Conservation (phyloP, 2,113 vertebrate genomes). For the Eurystomus gularis region DNA sequence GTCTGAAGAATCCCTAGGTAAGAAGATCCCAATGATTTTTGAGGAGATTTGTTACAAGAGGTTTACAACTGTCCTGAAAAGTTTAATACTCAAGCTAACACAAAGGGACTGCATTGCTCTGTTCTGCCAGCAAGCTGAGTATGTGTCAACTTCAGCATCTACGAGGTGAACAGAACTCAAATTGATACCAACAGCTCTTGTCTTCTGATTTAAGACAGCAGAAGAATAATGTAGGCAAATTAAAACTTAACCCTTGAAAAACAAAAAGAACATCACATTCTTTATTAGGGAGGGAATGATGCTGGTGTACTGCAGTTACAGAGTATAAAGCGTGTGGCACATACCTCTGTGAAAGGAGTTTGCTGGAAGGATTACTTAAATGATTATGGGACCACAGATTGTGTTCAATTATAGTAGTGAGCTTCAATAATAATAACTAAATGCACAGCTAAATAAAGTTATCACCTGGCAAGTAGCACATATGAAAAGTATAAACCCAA, state of each 20-base stretch:
- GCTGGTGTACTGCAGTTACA: background rate
- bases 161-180: background rate
- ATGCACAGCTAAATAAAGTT: background rate
- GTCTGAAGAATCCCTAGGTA: background rate
- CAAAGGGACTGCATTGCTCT: background rate
- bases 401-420: background rate
- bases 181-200: background rate
- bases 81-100: background rate
- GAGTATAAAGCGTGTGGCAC: background rate
- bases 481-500: background rate
- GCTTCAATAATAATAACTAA: background rate
- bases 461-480: background rate
- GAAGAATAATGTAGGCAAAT: background rate
- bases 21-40: background rate
- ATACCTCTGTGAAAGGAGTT: background rate
- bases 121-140: background rate
- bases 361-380: background rate
- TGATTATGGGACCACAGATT: background rate
- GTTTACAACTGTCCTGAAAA: background rate
- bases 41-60: background rate
- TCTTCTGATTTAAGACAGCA: background rate
- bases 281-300: background rate
- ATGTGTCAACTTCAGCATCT: background rate
- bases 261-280: background rate
- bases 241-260: background rate